phyloP scores from a whole-genome alignment of 2,888 invertebrate genomes.

The Cheilosia soror region DNA sequence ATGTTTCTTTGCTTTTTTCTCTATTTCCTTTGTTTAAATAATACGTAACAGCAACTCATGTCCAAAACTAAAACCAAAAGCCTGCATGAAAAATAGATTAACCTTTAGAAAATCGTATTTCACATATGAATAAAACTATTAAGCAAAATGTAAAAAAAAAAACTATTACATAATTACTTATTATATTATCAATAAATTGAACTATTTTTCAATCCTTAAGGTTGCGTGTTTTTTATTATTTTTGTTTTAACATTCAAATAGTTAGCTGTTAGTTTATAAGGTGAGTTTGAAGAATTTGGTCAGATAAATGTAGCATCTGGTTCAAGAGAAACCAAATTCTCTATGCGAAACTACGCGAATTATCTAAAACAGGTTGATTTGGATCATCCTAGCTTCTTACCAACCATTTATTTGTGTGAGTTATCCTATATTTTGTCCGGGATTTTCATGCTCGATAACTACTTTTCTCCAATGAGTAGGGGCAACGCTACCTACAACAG shows the following conservation, averaged over 20 bases:
- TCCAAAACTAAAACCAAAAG: slow-evolving; percentile 10
- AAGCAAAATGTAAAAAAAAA: not conserved
- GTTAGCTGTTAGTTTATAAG: too few species aligned
- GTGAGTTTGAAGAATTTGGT: too few species aligned
- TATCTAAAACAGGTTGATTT: too few species aligned
- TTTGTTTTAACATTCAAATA: not conserved
- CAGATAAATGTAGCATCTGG: too few species aligned
- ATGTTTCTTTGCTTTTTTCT: slow-evolving; percentile 1
- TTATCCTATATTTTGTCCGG: too few species aligned
- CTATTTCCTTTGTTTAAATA: not conserved
- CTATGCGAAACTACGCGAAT: too few species aligned
- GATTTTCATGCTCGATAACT: too few species aligned
- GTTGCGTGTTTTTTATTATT: not conserved
- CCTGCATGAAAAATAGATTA: slow-evolving; percentile 22
- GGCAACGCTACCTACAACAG: too few species aligned
- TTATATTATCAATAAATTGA: slow-evolving; percentile 52
- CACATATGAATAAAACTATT: not conserved
- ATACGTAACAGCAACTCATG: not conserved
- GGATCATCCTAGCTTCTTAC: too few species aligned
- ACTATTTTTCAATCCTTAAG: slow-evolving; percentile 49
- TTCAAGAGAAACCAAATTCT: too few species aligned
- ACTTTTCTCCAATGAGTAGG: too few species aligned
- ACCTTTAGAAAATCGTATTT: slow-evolving; percentile 21
- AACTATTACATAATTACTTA: not conserved
- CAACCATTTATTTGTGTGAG: too few species aligned